Evolutionary conservation across 2,113 vertebrate genomes (phyloP).

Genomic region (Piaya cayana): DNA sequence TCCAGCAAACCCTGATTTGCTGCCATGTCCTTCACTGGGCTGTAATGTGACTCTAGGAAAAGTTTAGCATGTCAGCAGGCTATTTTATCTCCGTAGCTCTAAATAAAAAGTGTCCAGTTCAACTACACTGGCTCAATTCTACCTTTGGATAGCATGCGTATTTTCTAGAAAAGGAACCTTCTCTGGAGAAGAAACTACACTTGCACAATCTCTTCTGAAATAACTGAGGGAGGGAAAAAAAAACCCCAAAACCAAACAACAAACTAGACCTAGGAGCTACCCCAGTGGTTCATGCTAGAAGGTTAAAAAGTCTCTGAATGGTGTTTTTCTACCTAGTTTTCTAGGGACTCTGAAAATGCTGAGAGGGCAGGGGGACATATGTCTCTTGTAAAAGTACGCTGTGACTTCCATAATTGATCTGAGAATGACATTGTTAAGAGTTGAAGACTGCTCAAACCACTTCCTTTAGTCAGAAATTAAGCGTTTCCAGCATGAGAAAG

Average conservation of each 20-base stretch:
- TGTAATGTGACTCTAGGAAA: constrained; percentile 63
- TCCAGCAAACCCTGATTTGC: constrained; percentile 36
- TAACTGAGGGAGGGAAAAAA: fast-evolving
- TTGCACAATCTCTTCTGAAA: not conserved
- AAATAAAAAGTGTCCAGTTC: constrained; percentile 59
- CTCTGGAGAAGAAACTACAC: not conserved
- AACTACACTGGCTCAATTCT: not conserved
- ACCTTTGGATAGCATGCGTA: not conserved
- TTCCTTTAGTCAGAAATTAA: not conserved
- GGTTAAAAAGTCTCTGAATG: not conserved
- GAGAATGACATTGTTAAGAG: not conserved
- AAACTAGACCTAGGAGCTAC: not conserved
- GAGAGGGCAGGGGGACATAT: not conserved
- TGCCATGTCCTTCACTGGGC: constrained; percentile 49
- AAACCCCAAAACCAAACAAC: fast-evolving
- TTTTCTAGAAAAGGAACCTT: not conserved
- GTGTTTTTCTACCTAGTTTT: not conserved
- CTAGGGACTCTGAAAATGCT: not conserved
- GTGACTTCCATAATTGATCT: not conserved
- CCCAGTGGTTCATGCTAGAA: not conserved
- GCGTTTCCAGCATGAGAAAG: not conserved
- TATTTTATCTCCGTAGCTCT: constrained; percentile 27
- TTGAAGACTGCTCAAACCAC: not conserved
- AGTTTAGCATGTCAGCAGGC: constrained; percentile 53
- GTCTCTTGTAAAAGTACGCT: not conserved